Evolutionary conservation across 2,888 invertebrate genomes (phyloP), one percentile per base, ranked within the genome.

Genomic region (Gastracanthus pulcherrimus): DNA sequence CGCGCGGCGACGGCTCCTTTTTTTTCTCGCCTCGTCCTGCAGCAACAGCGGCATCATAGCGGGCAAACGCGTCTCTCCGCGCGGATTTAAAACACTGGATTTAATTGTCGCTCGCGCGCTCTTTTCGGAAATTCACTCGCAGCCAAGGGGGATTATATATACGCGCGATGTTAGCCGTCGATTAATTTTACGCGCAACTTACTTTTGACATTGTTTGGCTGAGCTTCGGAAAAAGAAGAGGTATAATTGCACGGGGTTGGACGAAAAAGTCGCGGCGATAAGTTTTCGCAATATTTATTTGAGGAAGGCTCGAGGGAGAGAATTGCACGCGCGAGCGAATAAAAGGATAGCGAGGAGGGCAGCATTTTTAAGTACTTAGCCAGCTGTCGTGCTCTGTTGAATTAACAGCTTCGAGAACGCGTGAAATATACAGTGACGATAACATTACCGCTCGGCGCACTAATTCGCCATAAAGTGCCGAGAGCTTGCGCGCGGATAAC

Each of bases 381-480:
- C n/a, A n/a, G n/a, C n/a, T n/a, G n/a, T n/a, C n/a, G n/a, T 11
- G 31, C 70, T 9, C 58, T 45, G 26, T 36, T 62, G 74, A 76
- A 81, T 77, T 45, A 81, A 66, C 51, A 31, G 48, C 38, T 62
- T 62, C 26, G 11, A 58, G 69, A 55, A 31, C 29, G n/a, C 38
- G 75, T 74, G 70, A 70, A 78, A 79, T 71, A 76, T 66, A 69
- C 51, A 9, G 16, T 19, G 62, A n/a, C 67, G 79, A 80, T 76
- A 80, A 69, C 80, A 80, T 82, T 77, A 80, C 34, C 74, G 76
- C 38, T 78, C 75, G 77, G 82, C 83, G 6, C 31, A 31, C 6
- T 81, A 86, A 85, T 85, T 82, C 76, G 66, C 75, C 80, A 45
- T 76, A 81, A 81, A 76, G 45, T 71, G 66, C 41, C 19, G 51